phyloP scores from a whole-genome alignment of 2,797 vertebrate species.

The Gadopsis marmoratus region DNA sequence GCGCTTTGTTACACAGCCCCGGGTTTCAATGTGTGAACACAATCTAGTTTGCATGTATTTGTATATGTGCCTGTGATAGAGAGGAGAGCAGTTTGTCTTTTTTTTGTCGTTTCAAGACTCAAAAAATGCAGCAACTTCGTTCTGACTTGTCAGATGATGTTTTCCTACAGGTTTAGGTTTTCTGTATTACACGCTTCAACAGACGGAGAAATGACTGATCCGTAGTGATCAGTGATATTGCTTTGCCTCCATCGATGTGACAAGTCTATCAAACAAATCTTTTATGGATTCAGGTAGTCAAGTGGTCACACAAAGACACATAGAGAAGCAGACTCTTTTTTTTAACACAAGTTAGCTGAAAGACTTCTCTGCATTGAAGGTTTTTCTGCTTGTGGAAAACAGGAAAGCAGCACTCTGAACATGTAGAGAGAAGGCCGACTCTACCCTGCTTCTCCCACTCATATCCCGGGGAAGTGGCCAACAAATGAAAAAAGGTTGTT shows the following conservation, averaged over 20 bases:
- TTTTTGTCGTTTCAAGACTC: not conserved
- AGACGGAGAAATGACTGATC: no score
- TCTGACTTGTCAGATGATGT: not conserved
- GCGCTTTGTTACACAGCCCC: slow-evolving; percentile 51
- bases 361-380: slow-evolving; percentile 25
- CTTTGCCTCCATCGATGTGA: not conserved
- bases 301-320: not conserved
- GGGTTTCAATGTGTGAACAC: slow-evolving; percentile 67
- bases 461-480: slow-evolving; percentile 46
- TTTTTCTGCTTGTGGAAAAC: slow-evolving; percentile 54
- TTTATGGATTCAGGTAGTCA: not conserved
- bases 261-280: not conserved
- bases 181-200: no score
- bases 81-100: slow-evolving; percentile 14
- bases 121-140: not conserved
- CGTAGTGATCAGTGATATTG: not conserved
- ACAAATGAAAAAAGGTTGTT: slow-evolving; percentile 43
- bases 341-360: not conserved
- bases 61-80: slow-evolving; percentile 34
- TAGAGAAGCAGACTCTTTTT: not conserved
- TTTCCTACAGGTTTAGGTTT: not conserved
- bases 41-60: slow-evolving; percentile 62
- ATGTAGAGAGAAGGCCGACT: slow-evolving; percentile 5
- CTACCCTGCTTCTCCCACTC: slow-evolving; percentile 42
- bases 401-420: slow-evolving; percentile 63